These are phyloP conservation scores for Oreochromis grahami DNA, from an alignment of 2,797 vertebrate genomes.

Conservation along the genomic window DNA sequence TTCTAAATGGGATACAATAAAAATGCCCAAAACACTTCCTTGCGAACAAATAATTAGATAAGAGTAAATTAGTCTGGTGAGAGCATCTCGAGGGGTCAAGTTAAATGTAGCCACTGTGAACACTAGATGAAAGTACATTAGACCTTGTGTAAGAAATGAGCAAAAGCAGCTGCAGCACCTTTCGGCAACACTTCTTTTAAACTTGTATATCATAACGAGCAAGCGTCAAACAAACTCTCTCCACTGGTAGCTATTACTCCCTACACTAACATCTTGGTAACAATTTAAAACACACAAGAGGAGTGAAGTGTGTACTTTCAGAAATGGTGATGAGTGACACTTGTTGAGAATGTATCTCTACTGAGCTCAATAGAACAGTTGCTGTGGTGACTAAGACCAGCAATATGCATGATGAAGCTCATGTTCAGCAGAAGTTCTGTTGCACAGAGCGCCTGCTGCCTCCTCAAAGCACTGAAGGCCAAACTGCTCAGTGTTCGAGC, in stretches of 20 bases:
- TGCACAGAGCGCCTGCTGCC: constrained; percentile 50
- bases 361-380: constrained; percentile 49
- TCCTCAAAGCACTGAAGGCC: constrained; percentile 66
- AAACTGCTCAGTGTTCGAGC: constrained; percentile 63
- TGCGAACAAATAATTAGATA: neutral
- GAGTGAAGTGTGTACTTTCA: neutral
- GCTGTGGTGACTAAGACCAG: constrained; percentile 65
- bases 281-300: neutral
- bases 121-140: neutral
- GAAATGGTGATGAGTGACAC: constrained; percentile 21
- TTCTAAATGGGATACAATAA: neutral
- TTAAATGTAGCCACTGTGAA: neutral
- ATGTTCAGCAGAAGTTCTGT: constrained; percentile 47
- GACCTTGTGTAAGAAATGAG: neutral
- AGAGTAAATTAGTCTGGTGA: neutral
- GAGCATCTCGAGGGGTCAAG: neutral
- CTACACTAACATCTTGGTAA: neutral
- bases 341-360: constrained; percentile 4
- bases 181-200: neutral
- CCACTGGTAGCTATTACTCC: neutral
- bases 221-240: neutral
- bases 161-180: neutral
- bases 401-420: constrained; percentile 53
- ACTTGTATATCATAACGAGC: neutral
- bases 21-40: neutral